These are phyloP conservation scores for Ormyrus thymus DNA, from an alignment of 2,888 invertebrate genomes.

Conservation along the genomic window DNA sequence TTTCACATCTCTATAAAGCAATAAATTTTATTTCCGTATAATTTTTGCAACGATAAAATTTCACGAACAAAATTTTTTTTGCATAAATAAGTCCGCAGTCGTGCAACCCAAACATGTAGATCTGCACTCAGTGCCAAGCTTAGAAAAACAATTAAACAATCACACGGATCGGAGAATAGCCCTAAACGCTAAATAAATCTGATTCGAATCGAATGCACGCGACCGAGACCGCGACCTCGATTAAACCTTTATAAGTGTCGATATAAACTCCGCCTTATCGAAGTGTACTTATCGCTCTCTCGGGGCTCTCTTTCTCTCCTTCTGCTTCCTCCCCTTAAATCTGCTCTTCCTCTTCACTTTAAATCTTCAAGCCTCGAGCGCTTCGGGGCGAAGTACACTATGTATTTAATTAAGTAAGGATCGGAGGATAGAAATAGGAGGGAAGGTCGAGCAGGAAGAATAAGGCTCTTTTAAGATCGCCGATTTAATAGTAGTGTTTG, in stretches of 20 bases:
- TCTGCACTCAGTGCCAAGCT: background rate
- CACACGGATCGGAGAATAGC: background rate
- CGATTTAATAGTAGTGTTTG: too few relatives aligned
- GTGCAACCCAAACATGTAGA: too few relatives aligned
- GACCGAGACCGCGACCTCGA: constrained; percentile 11
- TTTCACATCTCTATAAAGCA: too few relatives aligned
- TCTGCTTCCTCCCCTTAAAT: background rate
- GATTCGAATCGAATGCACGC: constrained; percentile 32
- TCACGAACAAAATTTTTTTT: too few relatives aligned
- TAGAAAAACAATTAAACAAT: constrained; percentile 30
- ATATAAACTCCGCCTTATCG: constrained; percentile 34
- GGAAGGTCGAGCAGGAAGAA: too few relatives aligned
- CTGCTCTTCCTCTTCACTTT: background rate
- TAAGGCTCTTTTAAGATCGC: too few relatives aligned
- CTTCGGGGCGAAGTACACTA: too few relatives aligned
- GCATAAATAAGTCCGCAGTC: too few relatives aligned
- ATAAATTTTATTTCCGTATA: too few relatives aligned
- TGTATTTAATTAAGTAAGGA: too few relatives aligned
- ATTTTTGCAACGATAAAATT: too few relatives aligned
- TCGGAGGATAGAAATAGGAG: too few relatives aligned
- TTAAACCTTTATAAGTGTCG: constrained; percentile 23
- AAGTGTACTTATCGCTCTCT: constrained; percentile 3
- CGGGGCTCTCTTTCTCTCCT: constrained; percentile 5
- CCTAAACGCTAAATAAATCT: constrained; percentile 33
- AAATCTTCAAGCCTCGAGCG: background rate